Conservation (phyloP, 1,140 invertebrate genomes). For the Lucilia cuprina region DNA sequence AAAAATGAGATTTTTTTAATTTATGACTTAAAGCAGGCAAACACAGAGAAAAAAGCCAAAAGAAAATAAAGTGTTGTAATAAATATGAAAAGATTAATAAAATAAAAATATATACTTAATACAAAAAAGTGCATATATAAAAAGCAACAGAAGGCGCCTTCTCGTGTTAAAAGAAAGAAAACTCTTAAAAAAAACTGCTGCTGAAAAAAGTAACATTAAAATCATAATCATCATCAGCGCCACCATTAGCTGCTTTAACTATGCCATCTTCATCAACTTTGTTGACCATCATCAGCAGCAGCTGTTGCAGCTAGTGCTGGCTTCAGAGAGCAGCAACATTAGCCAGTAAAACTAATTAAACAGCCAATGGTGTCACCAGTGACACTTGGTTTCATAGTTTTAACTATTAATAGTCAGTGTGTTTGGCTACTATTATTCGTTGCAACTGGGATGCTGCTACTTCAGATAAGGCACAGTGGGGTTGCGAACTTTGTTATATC, state of each 20-base stretch:
- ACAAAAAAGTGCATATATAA: neutral
- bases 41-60: neutral
- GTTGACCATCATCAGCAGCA: neutral
- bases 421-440: no score
- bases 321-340: neutral
- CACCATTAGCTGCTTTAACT: neutral
- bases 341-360: conserved; percentile 8
- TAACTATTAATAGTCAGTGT: neutral
- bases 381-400: neutral
- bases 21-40: conserved; percentile 2
- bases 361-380: neutral
- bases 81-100: neutral
- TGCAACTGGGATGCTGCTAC: no score
- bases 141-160: neutral
- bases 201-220: neutral
- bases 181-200: neutral
- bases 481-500: no score
- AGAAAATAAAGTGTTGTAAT: neutral
- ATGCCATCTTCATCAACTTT: neutral
- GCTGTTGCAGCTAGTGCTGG: neutral
- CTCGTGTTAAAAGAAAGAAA: neutral
- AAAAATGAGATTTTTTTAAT: neutral
- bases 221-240: neutral
- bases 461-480: no score
- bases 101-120: neutral